Base-by-base conservation (phyloP, 1,140 invertebrate species). In the Apis cerana region DNA sequence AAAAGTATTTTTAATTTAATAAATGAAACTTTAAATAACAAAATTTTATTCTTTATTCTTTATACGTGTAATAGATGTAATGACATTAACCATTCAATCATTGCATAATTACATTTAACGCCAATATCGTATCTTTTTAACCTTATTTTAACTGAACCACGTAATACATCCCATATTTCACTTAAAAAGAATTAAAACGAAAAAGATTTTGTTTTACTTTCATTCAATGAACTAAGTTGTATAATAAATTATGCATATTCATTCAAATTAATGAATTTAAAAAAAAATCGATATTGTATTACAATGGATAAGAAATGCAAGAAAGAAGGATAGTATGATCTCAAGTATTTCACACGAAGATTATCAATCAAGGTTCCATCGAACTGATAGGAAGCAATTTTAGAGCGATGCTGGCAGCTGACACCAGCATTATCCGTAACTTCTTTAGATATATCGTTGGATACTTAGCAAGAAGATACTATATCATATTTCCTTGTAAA, bases 341-440 rank as follows among this genome's bases (percentile, higher is more conserved):
- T 75, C 58, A 52, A 64, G 74, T 50, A 68, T 67, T 77, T 77
- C 58, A 19, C 27, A 54, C 64, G 75, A 68, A 56, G 61, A 65
- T 77, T 77, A 77, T 77, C 64, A 68, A 68, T 43, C 75, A 72
- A 72, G 27, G 9, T 19, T 67, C 64, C 17, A 27, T 65, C 19
- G 52, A 67, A 68, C 52, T n/a, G 48, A 56, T 77, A 68, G 64
- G 33, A 67, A 77, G 62, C 75, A 77, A 77, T 77, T 68, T 77
- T 62, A 52, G 75, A 17, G 50, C 54, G 62, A 64, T 23, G 64
- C 11, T 48, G 19, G 50, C 12, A 77, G 75, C 75, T 77, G 75
- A 77, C 75, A 64, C 56, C 64, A 27, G 75, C 64, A 56, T 43
- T 27, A 68, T 77, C 62, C 9, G 52, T 33, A 48, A 43, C 64